A percentile compares a stretch with the other conserved stretches of the same genome.
Evolutionary conservation across 2,113 vertebrate genomes (phyloP).

Genomic region (cat (Felis catus)): F.catus_Fca126_mat1.0 CM031414.1:103456501-103457000

Average conservation of each 20-base stretch:
- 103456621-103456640: neutral
- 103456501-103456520: neutral
- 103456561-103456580: neutral
- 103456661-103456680: neutral
- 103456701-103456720: neutral
- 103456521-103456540: neutral
- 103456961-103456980: neutral
- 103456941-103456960: neutral
- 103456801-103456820: neutral
- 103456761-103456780: neutral
- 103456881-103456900: neutral
- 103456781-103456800: neutral
- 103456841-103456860: neutral
- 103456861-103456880: neutral
- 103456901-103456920: neutral
- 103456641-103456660: neutral
- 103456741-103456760: constrained; percentile 28
- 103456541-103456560: neutral
- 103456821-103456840: neutral
- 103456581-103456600: neutral
- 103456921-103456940: neutral
- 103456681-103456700: neutral
- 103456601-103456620: neutral
- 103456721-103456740: neutral
- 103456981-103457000: neutral